Conservation (phyloP, 53 echinoderm and acorn worm genomes). For the Actinopyga echinites region DNA sequence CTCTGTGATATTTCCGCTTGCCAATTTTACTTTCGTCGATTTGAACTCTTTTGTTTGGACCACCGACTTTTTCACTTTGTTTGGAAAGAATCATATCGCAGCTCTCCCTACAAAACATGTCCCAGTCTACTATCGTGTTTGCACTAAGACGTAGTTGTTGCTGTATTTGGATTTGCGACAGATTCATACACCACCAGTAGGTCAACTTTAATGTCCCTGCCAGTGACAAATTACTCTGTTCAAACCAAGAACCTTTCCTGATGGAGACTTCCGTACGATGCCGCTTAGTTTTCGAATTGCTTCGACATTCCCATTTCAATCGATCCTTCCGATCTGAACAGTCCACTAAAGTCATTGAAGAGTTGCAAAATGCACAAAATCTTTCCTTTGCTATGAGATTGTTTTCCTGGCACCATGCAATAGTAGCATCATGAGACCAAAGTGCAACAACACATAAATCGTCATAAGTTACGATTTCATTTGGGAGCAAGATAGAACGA, state of each 20-base stretch:
- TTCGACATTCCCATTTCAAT: slow-evolving; percentile 34
- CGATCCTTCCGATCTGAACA: slow-evolving; percentile 24
- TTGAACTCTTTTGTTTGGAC: no score
- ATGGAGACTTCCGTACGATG: slow-evolving; percentile 9
- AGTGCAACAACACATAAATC: background rate
- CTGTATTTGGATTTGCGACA: slow-evolving; percentile 27
- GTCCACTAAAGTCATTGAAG: background rate
- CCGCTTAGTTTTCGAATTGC: background rate
- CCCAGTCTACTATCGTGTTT: slow-evolving; percentile 33
- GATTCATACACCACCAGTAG: slow-evolving; percentile 46
- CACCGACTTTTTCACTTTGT: no score
- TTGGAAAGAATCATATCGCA: no score
- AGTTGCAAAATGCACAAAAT: background rate
- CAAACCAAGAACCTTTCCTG: slow-evolving; percentile 46
- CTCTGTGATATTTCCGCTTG: no score
- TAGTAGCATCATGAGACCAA: background rate
- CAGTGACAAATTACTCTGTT: slow-evolving; percentile 41
- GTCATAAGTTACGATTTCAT: background rate
- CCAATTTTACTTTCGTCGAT: no score
- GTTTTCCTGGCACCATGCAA: slow-evolving; percentile 12
- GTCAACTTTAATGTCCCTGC: slow-evolving; percentile 40
- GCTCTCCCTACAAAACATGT: no score
- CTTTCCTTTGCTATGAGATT: background rate
- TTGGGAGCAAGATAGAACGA: background rate
- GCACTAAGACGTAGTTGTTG: slow-evolving; percentile 4